These are phyloP conservation scores for Macrosoma leucophasiata DNA, from an alignment of 2,888 invertebrate genomes.

Conservation along the genomic window DNA sequence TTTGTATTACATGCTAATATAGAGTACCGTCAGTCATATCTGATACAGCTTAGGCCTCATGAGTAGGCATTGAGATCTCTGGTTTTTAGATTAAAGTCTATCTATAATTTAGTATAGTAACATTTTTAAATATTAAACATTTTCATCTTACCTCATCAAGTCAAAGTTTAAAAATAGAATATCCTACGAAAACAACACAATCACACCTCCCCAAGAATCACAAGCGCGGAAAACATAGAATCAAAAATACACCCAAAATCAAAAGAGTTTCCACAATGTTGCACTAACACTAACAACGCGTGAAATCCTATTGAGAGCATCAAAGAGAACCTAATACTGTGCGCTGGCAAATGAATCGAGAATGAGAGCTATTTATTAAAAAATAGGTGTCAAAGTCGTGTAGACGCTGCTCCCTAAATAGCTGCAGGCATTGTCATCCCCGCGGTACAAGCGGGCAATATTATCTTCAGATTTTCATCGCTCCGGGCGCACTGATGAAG, in stretches of 20 bases:
- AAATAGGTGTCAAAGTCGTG: constrained; percentile 27
- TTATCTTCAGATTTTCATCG: constrained; percentile 32
- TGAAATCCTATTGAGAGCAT: constrained; percentile 70
- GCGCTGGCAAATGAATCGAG: constrained; percentile 15
- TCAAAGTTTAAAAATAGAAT: too few species aligned
- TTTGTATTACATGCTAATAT: too few species aligned
- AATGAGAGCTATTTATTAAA: constrained; percentile 12
- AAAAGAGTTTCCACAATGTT: constrained; percentile 67
- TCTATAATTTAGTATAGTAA: too few species aligned
- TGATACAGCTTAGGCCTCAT: too few species aligned
- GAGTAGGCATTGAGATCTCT: too few species aligned
- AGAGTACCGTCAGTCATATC: too few species aligned
- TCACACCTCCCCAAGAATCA: constrained; percentile 38
- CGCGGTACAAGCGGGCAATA: constrained; percentile 33
- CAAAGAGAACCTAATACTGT: constrained; percentile 60
- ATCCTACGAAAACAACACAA: constrained; percentile 24
- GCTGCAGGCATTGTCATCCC: constrained; percentile 32
- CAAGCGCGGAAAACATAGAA: constrained; percentile 59
- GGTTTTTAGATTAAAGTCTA: too few species aligned
- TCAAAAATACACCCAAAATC: constrained; percentile 71
- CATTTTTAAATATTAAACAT: too few species aligned
- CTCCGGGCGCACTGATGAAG: constrained; percentile 31
- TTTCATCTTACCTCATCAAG: too few species aligned
- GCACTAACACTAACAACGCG: constrained; percentile 68
- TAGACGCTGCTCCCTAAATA: constrained; percentile 15